A percentile compares a stretch with the other conserved stretches of the same genome.
Evolutionary conservation across 1,140 invertebrate species (phyloP).

Genomic region (Neelides sp.): DNA sequence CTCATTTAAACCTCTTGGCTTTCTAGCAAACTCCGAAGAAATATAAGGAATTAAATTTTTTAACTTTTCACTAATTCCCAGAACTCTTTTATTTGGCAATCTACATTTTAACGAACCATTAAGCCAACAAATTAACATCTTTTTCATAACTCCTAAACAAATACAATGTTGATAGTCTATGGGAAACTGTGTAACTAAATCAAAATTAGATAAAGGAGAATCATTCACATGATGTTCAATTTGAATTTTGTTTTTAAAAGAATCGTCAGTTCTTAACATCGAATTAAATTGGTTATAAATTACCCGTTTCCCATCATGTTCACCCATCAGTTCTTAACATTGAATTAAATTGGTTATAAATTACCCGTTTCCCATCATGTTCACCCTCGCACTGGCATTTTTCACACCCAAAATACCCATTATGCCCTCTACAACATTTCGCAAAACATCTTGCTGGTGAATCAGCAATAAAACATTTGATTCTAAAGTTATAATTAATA

Average conservation of each 20-base stretch:
- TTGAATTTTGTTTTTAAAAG: constrained; percentile 19
- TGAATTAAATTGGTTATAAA: constrained; percentile 10
- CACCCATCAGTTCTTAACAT: constrained; percentile 30
- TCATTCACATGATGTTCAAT: constrained; percentile 8
- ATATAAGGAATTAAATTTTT: constrained; percentile 15
- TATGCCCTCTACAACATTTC: constrained; percentile 32
- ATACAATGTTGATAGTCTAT: constrained; percentile 35
- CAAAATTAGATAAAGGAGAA: background rate
- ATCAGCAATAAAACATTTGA: constrained; percentile 26
- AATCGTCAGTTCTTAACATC: constrained; percentile 29
- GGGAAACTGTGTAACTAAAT: constrained; percentile 31
- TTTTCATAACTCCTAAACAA: constrained; percentile 32
- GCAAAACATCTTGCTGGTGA: constrained; percentile 35
- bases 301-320: too few species aligned
- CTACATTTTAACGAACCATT: constrained; percentile 21
- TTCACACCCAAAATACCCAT: constrained; percentile 34
- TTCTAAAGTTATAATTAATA: background rate
- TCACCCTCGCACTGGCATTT: constrained; percentile 33
- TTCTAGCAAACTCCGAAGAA: constrained; percentile 37
- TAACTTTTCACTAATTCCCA: constrained; percentile 11
- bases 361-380: constrained; percentile 31
- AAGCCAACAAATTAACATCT: constrained; percentile 32
- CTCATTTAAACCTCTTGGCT: constrained; percentile 35
- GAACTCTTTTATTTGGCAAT: background rate
- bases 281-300: constrained; percentile 13